Conservation (phyloP, 2,888 invertebrate genomes). For the Tipula lateralis region DNA sequence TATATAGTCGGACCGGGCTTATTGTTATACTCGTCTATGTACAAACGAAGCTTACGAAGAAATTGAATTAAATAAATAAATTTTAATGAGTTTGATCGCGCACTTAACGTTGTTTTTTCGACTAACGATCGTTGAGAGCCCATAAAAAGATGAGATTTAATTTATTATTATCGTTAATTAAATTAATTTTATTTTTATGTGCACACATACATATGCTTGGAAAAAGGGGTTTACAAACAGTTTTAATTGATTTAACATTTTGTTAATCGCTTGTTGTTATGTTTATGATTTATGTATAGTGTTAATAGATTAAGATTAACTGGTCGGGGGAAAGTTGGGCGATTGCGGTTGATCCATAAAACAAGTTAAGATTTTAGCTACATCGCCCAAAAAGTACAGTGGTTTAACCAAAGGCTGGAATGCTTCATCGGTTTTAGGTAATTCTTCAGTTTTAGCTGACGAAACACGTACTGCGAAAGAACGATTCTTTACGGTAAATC, state of each 20-base stretch:
- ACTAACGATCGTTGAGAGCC: neutral
- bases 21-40: neutral
- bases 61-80: neutral
- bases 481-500: too few species aligned
- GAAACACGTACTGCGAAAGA: too few species aligned
- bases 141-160: neutral
- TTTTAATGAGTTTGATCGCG: neutral
- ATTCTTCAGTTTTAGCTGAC: too few species aligned
- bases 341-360: too few species aligned
- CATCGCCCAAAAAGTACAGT: too few species aligned
- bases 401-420: too few species aligned
- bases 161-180: neutral
- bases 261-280: neutral
- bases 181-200: neutral
- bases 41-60: neutral
- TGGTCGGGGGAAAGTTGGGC: neutral
- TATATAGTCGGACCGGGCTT: neutral
- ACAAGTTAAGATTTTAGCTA: too few species aligned
- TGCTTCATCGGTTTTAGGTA: too few species aligned
- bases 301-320: neutral
- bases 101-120: neutral
- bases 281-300: neutral
- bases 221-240: neutral
- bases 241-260: neutral
- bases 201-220: neutral